These are phyloP conservation scores for Butorides virescens DNA, from an alignment of 2,113 vertebrate genomes.

Conservation along the genomic window DNA sequence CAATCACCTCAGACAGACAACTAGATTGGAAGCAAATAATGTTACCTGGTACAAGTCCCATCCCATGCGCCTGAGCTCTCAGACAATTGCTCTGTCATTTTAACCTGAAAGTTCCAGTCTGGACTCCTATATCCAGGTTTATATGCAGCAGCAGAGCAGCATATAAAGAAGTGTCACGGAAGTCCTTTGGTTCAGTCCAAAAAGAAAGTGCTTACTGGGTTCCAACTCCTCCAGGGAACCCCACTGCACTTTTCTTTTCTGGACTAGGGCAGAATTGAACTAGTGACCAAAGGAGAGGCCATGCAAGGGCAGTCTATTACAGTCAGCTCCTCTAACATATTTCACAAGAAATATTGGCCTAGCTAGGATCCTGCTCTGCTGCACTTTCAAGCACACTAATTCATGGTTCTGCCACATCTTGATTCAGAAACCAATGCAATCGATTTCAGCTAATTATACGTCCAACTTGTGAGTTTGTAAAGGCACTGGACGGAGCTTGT, in stretches of 20 bases:
- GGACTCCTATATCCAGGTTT: not conserved
- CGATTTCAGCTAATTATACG: not conserved
- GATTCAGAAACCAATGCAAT: not conserved
- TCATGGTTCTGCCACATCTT: not conserved
- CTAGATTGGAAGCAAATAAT: not conserved
- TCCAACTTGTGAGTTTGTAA: not conserved
- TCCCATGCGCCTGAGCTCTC: not conserved
- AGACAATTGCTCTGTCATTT: not conserved
- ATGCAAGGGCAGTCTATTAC: not conserved
- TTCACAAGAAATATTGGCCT: not conserved
- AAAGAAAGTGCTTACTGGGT: not conserved
- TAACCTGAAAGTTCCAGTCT: not conserved
- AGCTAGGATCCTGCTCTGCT: not conserved
- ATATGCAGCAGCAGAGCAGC: not conserved
- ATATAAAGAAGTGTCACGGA: not conserved
- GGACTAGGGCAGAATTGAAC: not conserved
- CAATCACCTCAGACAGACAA: not conserved
- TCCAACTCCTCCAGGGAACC: not conserved
- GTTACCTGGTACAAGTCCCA: not conserved
- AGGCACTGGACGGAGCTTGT: not conserved
- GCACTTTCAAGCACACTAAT: constrained; percentile 1
- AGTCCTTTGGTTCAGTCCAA: not conserved
- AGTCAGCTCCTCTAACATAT: not conserved
- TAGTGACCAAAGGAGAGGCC: not conserved
- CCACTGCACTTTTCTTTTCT: not conserved